phyloP scores from a whole-genome alignment of 2,113 vertebrate species.

The Myanophis thanlyinensis region DNA sequence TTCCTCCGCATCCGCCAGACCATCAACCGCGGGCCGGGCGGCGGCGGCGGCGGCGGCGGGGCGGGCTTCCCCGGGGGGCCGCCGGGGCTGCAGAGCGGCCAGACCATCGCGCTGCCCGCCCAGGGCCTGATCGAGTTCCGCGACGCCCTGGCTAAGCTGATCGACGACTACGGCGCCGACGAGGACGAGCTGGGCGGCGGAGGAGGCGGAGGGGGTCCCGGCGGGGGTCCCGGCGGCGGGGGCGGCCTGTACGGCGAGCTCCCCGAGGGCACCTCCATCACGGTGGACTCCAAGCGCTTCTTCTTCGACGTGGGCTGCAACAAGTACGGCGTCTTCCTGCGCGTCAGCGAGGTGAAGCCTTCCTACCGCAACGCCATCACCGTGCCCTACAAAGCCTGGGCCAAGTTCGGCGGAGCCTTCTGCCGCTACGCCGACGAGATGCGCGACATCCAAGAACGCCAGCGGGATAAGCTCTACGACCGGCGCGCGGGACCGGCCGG shows the following conservation, averaged over 20 bases:
- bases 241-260: conserved; percentile 81
- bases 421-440: conserved; percentile 94
- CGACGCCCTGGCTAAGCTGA: conserved; percentile 91
- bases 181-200: conserved; percentile 85
- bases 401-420: conserved; percentile 94
- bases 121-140: conserved; percentile 95
- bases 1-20: conserved; percentile 88
- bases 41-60: conserved; percentile 58
- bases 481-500: conserved; percentile 64
- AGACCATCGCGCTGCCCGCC: conserved; percentile 91
- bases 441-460: conserved; percentile 95
- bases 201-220: conserved; percentile 59
- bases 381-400: conserved; percentile 94
- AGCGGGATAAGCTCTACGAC: conserved; percentile 90
- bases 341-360: conserved; percentile 96
- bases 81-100: conserved; percentile 85
- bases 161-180: conserved; percentile 92
- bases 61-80: conserved; percentile 57
- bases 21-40: conserved; percentile 84
- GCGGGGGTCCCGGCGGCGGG: conserved; percentile 70
- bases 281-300: conserved; percentile 94
- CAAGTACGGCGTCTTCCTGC: conserved; percentile 96
- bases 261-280: conserved; percentile 91
- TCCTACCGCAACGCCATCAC: conserved; percentile 98
- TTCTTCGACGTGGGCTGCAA: conserved; percentile 98